phyloP scores from a whole-genome alignment of 2,888 invertebrate species.

The Lasioglossum calceatum region DNA sequence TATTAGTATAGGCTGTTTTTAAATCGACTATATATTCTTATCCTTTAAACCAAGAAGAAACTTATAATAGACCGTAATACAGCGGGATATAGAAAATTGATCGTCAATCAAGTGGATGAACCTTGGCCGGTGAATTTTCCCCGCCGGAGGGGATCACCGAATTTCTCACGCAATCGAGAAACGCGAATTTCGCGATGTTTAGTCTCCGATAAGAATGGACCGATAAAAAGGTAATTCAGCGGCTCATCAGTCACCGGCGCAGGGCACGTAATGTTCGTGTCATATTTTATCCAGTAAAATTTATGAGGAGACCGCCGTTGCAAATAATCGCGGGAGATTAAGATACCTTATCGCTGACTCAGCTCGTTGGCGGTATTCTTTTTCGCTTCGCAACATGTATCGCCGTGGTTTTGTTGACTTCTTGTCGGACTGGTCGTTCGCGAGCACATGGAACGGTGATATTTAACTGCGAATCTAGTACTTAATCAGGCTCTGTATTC shows the following conservation, averaged over 20 bases:
- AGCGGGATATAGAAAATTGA: background rate
- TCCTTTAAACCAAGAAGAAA: background rate
- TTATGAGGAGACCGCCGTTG: constrained; percentile 24
- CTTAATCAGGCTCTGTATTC: background rate
- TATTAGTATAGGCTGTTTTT: too few species aligned
- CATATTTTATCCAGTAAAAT: constrained; percentile 35
- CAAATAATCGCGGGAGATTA: constrained; percentile 57
- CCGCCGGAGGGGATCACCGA: background rate
- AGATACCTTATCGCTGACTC: constrained; percentile 58
- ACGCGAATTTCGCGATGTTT: constrained; percentile 29
- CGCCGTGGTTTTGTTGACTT: background rate
- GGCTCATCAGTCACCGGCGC: constrained; percentile 15
- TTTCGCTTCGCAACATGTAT: background rate
- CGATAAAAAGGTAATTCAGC: constrained; percentile 31
- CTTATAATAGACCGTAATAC: background rate
- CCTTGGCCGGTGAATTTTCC: background rate
- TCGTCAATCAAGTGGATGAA: background rate
- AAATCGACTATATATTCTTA: background rate
- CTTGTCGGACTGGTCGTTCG: background rate
- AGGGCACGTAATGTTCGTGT: background rate
- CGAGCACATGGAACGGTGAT: background rate
- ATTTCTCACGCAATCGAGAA: background rate
- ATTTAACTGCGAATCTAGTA: background rate
- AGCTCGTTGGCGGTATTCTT: constrained; percentile 11
- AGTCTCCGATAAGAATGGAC: constrained; percentile 36